Base-by-base conservation (phyloP, 1,140 invertebrate genomes). In the Acromyrmex echinatior region DNA sequence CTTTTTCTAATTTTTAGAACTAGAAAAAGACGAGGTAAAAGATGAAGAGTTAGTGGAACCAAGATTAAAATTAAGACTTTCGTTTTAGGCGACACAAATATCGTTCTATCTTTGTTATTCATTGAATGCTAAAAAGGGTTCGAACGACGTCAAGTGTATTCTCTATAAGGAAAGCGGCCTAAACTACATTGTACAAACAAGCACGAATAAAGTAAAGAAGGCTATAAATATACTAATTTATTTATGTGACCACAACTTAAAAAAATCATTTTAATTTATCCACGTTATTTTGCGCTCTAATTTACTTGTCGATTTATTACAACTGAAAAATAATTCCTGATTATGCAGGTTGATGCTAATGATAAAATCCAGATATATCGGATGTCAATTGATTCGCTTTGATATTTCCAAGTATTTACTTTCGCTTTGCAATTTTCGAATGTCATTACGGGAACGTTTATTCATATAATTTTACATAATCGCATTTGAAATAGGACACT, bases 391-490 rank as follows among this genome's bases (percentile, higher is more conserved):
- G 39, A 51, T 18, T 25, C 66, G 39, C 66, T 28, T 49, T 51
- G 21, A 51, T 25, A 70, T 49, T 9, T 16, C 39, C 21, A 51
- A 49, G 39, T 51, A 49, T 68, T 68, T 70, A 49, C 6, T 49
- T 51, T 70, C 66, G 21, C 39, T 25, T 7, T 16, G 10, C 39
- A 49, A 70, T 28, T 9, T 21, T 25, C 39, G 16, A 70, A 51
- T 28, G 66, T 70, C 21, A 51, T 16, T 70, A 18, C 39, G 21
- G 14, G 12, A 14, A 12, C 66, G 10, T 70, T 70, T 70, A 25
- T 9, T 25, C 66, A n/a, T 70, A 7, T 51, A 51, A 70, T 25
- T 70, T 51, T 25, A 51, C 45, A 70, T 70, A 70, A 70, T 70
- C 66, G 66, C n/a, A 7, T 70, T 70, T 51, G 39, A 70, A 51